Conservation (phyloP, 2,113 vertebrate genomes). For the Sakesphorus luctuosus region DNA sequence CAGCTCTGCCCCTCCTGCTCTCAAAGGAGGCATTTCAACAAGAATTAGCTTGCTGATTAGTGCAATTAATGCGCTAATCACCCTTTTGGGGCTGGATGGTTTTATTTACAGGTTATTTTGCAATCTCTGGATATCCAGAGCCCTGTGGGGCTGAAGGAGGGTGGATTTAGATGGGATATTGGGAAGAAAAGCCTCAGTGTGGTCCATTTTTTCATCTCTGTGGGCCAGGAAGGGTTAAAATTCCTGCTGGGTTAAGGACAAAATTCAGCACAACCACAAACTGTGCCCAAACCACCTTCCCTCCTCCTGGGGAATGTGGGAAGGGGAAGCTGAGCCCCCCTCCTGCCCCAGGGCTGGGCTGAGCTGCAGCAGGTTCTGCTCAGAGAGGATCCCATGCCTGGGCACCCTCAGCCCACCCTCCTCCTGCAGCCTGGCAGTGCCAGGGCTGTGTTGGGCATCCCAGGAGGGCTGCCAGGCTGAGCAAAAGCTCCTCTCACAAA, state of each 20-base stretch:
- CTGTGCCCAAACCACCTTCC: not conserved
- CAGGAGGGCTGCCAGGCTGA: not conserved
- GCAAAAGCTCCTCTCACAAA: not conserved
- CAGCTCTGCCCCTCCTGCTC: not conserved
- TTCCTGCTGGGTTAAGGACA: not conserved
- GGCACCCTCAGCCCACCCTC: not conserved
- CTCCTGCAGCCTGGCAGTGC: not conserved
- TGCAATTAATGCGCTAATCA: not conserved
- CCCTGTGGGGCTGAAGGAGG: not conserved
- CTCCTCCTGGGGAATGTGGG: accelerated
- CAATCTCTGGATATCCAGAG: not conserved
- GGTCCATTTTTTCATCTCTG: not conserved
- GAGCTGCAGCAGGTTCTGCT: not conserved
- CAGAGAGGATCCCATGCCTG: not conserved
- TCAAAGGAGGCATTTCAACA: too few relatives aligned
- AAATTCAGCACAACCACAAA: accelerated
- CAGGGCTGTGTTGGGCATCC: accelerated
- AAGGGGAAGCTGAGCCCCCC: not conserved
- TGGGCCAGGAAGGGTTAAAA: not conserved
- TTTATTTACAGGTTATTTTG: not conserved
- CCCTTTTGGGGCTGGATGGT: accelerated
- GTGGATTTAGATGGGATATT: not conserved
- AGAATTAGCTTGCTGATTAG: not conserved
- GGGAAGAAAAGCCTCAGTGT: not conserved
- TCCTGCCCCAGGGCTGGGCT: not conserved